These are phyloP conservation scores for Desoria tigrina DNA, from an alignment of 2,888 invertebrate species.

Conservation along the genomic window DNA sequence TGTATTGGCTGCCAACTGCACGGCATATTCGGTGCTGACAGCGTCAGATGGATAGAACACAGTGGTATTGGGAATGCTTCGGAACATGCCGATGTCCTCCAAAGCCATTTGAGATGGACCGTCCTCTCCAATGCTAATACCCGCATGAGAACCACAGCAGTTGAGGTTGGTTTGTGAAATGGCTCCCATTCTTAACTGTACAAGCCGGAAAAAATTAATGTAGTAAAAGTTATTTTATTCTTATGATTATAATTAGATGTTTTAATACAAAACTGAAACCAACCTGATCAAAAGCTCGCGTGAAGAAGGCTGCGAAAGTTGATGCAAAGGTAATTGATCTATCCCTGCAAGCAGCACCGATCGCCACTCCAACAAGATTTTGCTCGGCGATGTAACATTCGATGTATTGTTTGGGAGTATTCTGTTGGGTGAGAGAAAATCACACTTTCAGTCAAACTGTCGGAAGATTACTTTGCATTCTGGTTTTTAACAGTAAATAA, in stretches of 20 bases:
- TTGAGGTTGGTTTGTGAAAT: conserved; percentile 97
- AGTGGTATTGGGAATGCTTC: conserved; percentile 76
- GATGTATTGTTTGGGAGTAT: conserved; percentile 72
- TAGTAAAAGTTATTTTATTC: conserved; percentile 10
- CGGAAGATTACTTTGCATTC: not conserved
- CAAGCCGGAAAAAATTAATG: conserved; percentile 36
- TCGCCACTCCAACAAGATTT: conserved; percentile 93
- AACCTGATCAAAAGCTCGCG: conserved; percentile 93
- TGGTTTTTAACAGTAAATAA: not conserved
- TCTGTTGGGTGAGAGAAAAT: conserved; percentile 54
- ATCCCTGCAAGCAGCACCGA: conserved; percentile 89
- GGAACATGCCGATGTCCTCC: conserved; percentile 96
- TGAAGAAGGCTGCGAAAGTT: conserved; percentile 97
- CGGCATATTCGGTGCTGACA: conserved; percentile 89
- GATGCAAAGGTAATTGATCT: conserved; percentile 92
- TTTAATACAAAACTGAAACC: conserved; percentile 11
- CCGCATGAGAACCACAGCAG: conserved; percentile 95
- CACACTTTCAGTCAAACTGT: conserved; percentile 15
- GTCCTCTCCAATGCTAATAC: conserved; percentile 97
- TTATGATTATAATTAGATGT: not conserved
- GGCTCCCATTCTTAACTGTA: conserved; percentile 94
- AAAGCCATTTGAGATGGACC: conserved; percentile 99
- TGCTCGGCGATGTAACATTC: conserved; percentile 99
- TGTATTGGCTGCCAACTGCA: conserved; percentile 93
- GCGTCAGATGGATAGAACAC: conserved; percentile 82